Conservation (phyloP, 2,113 vertebrate genomes). For the Ictidomys tridecemlineatus region DNA sequence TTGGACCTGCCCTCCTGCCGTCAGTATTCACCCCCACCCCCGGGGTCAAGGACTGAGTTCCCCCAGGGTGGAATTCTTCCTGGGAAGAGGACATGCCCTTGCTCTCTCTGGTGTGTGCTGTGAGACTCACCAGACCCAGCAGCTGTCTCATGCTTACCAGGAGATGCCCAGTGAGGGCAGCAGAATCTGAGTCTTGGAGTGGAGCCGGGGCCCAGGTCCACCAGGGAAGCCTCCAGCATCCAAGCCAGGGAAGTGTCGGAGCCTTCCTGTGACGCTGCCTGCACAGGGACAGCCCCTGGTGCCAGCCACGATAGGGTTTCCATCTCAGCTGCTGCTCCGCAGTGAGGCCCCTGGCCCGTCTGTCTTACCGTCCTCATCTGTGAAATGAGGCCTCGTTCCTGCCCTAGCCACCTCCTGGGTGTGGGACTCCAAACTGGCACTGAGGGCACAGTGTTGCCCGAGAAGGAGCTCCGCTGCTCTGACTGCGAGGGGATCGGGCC, state of each 20-base stretch:
- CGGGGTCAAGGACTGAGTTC: neutral
- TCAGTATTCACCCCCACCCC: neutral
- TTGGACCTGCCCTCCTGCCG: accelerated
- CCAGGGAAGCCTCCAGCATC: neutral
- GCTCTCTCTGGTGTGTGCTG: neutral
- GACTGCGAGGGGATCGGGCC: neutral
- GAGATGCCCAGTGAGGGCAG: neutral
- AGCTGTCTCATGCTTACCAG: neutral
- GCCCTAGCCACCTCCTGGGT: neutral
- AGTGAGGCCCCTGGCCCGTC: neutral
- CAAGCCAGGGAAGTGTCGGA: neutral
- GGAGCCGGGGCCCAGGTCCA: neutral
- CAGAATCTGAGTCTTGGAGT: neutral
- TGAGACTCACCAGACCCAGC: neutral
- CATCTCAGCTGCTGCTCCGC: neutral
- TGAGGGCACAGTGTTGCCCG: neutral
- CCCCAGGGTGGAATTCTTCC: neutral
- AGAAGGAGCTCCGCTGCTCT: accelerated
- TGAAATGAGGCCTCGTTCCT: neutral
- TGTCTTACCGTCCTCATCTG: neutral
- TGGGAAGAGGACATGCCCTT: accelerated
- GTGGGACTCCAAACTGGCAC: neutral
- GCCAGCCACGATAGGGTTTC: neutral
- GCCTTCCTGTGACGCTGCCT: neutral
- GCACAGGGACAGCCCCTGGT: neutral